Evolutionary conservation across 2,888 invertebrate species (phyloP).

Genomic region (Ceramica pisi): DNA sequence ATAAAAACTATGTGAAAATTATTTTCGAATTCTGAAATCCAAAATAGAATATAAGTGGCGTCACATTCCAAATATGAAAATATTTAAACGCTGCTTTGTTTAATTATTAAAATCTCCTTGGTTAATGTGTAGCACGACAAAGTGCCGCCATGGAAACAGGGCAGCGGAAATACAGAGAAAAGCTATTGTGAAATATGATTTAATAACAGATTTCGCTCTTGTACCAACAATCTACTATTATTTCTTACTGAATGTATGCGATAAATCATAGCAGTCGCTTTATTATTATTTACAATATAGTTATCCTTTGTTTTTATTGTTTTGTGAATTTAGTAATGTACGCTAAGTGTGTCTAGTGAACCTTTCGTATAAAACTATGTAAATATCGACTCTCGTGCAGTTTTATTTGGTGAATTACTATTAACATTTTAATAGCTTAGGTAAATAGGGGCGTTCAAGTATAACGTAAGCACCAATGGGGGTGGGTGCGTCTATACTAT

Average conservation of each 20-base stretch:
- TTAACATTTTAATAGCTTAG: too few relatives aligned
- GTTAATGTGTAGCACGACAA: not conserved
- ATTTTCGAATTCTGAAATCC: conserved; percentile 2
- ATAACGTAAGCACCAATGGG: too few relatives aligned
- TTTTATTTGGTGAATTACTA: too few relatives aligned
- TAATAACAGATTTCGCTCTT: conserved; percentile 44
- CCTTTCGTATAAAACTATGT: too few relatives aligned
- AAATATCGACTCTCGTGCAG: too few relatives aligned
- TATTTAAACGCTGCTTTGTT: conserved; percentile 9
- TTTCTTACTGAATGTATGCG: conserved; percentile 14
- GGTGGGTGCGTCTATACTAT: too few relatives aligned
- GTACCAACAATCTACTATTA: conserved; percentile 17
- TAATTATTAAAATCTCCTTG: conserved; percentile 9
- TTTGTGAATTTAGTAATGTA: not conserved
- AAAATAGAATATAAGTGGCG: not conserved
- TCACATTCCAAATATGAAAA: conserved; percentile 1
- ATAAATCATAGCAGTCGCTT: conserved; percentile 22
- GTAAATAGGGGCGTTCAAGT: too few relatives aligned
- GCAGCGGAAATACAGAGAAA: conserved; percentile 21
- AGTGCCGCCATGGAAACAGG: conserved; percentile 33
- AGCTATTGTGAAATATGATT: conserved; percentile 50
- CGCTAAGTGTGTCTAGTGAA: too few relatives aligned
- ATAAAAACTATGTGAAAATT: not conserved
- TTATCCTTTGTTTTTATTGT: not conserved
- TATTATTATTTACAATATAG: conserved; percentile 5